phyloP scores from a whole-genome alignment of 2,888 invertebrate genomes.

The Lochmaea capreae region DNA sequence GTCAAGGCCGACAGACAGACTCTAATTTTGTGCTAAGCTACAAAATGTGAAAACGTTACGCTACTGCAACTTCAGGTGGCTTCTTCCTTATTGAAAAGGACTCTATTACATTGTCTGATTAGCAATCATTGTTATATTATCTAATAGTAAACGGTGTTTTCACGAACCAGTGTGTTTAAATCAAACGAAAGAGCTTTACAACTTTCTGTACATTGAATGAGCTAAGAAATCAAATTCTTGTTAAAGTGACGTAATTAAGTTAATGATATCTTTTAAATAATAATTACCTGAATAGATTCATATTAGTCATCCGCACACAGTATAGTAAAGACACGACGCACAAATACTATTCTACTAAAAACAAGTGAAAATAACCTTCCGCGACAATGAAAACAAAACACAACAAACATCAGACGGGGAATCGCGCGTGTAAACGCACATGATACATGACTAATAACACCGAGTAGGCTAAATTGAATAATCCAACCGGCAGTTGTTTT shows the following conservation, averaged over 20 bases:
- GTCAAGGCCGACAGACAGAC: no score
- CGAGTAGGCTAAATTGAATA: slow-evolving; percentile 40
- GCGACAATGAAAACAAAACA: slow-evolving; percentile 23
- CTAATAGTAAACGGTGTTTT: no score
- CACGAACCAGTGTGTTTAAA: no score
- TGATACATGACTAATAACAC: slow-evolving; percentile 39
- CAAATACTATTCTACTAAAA: neutral
- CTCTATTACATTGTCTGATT: no score
- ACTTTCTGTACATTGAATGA: neutral
- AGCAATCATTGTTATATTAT: no score
- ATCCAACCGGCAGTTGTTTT: slow-evolving; percentile 35
- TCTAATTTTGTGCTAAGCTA: no score
- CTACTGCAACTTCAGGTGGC: no score
- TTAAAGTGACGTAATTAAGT: neutral
- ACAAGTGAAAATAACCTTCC: slow-evolving; percentile 21
- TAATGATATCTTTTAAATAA: neutral
- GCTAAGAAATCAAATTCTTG: neutral
- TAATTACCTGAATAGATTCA: neutral
- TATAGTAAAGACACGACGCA: neutral
- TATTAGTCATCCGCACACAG: neutral
- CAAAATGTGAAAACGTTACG: no score
- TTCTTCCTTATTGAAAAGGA: no score
- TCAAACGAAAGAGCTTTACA: no score
- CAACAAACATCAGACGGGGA: slow-evolving; percentile 27
- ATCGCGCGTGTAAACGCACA: slow-evolving; percentile 36